Base-by-base conservation (phyloP, 2,113 vertebrate genomes). In the Gambusia affinis region DNA sequence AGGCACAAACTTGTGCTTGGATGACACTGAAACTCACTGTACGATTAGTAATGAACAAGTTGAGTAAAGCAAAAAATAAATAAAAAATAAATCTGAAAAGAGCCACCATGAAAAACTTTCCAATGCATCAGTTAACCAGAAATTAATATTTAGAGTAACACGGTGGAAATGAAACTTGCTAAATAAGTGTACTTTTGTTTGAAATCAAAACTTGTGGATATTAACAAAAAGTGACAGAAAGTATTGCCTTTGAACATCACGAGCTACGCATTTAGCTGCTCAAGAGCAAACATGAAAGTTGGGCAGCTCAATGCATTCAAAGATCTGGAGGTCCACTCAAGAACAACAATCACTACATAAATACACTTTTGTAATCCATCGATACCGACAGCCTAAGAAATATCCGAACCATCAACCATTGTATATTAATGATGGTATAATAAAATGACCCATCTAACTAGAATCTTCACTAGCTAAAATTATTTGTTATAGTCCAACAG, bases 401-500 rank as follows among this genome's bases (percentile, higher is more conserved):
- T n/a, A 54, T 3, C 35, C 37, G 35, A 30, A 42, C 35, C 10
- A 68, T 31, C 17, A 60, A 10, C 27, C 60, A 66, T 24, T 0
- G 72, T 31, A 64, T 44, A 14, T 77, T 7, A 72, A 67, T 30
- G 28, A 19, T 35, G 68, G 19, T 17, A 72, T 60, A 64, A 30
- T 37, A 76, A 28, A 73, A 44, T 44, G 71, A 33, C 68, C 71
- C 61, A 68, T 2, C 31, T 31, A 80, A 85, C 31, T 30, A 72
- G 30, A 12, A 47, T 33, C 76, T 78, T 69, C 22, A 72, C 60
- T 70, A 64, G 71, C 33, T 54, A 17, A 33, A 78, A 76, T 22
- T 67, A 80, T 80, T 78, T 76, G 64, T 65, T 68, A 61, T 35
- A 67, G 31, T 69, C 61, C 65, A 77, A 71, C 72, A 67, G 35